Base-by-base conservation (phyloP, 2,113 vertebrate genomes). In the Scomber japonicus region DNA sequence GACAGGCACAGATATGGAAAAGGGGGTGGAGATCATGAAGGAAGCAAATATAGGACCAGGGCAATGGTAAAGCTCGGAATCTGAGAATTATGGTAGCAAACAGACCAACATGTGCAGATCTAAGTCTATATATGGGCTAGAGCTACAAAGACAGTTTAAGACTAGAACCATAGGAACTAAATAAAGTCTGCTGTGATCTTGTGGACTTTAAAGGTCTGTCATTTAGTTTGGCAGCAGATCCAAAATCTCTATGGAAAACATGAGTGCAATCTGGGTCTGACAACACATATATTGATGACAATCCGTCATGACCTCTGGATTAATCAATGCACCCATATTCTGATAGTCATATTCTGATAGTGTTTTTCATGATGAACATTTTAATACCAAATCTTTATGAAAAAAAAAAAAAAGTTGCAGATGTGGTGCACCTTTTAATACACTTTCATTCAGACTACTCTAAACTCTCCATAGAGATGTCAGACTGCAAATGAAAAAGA, bases 1-100 rank as follows among this genome's bases (percentile, higher is more conserved):
- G 53, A 80, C 13, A 21, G 48, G 76, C 49, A 50, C 21, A 24
- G 35, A 75, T 59, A 30, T 45, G 51, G 67, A 78, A 77, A 79
- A 55, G 8, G 30, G 48, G 40, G 51, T 65, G 55, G 35, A 81
- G 67, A 65, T 51, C 72, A 67, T 45, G 49, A 35, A 69, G 66
- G 46, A 66, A 59, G 53, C 19, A 49, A 65, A 64, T 68, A 46
- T 21, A 60, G 21, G 75, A 30, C 15, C 61, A 50, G 63, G 48
- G 54, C 12, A 40, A 40, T 46, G 50, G 24, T 59, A 50, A 66
- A 74, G 56, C 17, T 49, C 54, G 19, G 45, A 49, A 48, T 44
- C 31, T 19, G 46, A 74, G 70, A 48, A 19, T 67, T 45, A 70
- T 60, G 46, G 17, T 50, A 54, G 50, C 11, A 65, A 54, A 40